Conservation (phyloP, 2,888 invertebrate species). For the Halocaridina rubra region DNA sequence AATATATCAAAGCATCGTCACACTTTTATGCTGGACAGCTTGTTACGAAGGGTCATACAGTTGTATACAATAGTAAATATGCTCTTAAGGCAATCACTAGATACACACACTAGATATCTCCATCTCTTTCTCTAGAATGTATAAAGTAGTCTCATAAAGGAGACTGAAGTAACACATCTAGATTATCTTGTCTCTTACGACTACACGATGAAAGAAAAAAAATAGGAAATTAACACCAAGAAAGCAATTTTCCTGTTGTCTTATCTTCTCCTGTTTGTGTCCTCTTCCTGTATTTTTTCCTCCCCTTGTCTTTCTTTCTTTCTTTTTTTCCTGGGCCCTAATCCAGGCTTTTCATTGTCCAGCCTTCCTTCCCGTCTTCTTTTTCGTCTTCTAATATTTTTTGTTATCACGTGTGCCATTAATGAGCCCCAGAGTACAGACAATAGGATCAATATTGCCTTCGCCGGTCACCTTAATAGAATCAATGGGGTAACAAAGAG, state of each 20-base stretch:
- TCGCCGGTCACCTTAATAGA: slow-evolving; percentile 54
- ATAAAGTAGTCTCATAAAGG: too few relatives aligned
- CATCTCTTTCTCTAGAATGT: too few relatives aligned
- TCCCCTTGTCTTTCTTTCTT: neutral
- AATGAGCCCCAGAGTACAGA: slow-evolving; percentile 51
- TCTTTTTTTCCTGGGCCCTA: neutral
- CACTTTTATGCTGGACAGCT: too few relatives aligned
- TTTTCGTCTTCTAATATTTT: neutral
- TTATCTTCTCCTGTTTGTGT: neutral
- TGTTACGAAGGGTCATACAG: too few relatives aligned
- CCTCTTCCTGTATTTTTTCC: neutral
- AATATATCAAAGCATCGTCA: too few relatives aligned
- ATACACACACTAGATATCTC: too few relatives aligned
- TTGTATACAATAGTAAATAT: too few relatives aligned
- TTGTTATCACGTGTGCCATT: slow-evolving; percentile 50
- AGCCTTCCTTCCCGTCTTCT: slow-evolving; percentile 6
- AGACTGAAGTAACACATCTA: too few relatives aligned
- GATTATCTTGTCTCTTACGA: too few relatives aligned
- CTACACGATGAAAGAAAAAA: too few relatives aligned
- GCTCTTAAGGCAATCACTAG: too few relatives aligned
- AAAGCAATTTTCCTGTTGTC: neutral
- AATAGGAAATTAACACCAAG: neutral
- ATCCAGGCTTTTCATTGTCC: slow-evolving; percentile 5
- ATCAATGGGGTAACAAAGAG: slow-evolving; percentile 50
- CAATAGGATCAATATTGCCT: slow-evolving; percentile 49